These are phyloP conservation scores for Pangasius djambal DNA, from an alignment of 2,797 vertebrate genomes.

Conservation along the genomic window DNA sequence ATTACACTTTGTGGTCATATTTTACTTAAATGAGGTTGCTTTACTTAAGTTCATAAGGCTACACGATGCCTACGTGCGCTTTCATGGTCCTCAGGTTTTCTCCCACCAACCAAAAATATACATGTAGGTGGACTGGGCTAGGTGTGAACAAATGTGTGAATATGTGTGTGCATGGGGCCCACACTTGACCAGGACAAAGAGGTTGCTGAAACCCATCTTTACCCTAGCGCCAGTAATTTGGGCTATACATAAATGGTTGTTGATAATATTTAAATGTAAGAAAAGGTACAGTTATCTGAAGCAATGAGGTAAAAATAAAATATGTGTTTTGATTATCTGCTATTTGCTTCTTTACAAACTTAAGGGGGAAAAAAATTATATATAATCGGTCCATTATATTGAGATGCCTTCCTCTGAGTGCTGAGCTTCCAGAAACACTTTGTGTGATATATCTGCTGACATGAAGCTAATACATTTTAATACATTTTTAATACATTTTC, in stretches of 20 bases:
- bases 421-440: neutral
- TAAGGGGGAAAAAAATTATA: neutral
- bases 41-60: neutral
- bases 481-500: neutral
- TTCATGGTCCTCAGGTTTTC: neutral
- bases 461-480: neutral
- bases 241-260: neutral
- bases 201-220: neutral
- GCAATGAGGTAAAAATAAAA: neutral
- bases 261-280: neutral
- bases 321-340: neutral
- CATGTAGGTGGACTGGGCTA: neutral
- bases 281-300: neutral
- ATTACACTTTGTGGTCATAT: neutral
- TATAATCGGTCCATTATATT: neutral
- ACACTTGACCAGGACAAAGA: neutral
- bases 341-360: neutral
- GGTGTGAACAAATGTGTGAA: too few relatives aligned
- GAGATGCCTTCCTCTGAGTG: too few relatives aligned
- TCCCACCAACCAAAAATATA: neutral
- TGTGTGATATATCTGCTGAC: neutral
- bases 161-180: neutral
- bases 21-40: neutral
- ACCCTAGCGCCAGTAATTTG: neutral
- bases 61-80: neutral